Base-by-base conservation (phyloP, 2,797 vertebrate genomes). In the Melanotaenia boesemani region DNA sequence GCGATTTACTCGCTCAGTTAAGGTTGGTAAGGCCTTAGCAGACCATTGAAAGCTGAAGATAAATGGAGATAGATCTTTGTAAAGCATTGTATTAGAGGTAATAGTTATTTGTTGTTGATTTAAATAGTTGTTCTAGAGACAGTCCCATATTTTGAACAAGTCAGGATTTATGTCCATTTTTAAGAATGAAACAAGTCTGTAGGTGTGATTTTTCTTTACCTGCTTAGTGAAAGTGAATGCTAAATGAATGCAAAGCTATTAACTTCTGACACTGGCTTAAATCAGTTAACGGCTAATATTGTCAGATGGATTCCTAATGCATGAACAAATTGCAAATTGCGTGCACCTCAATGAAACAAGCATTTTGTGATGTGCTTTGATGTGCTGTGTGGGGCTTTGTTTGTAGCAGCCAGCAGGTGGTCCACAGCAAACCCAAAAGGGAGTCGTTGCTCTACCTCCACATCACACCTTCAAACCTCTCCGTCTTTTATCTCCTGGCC, bases 1-100 rank as follows among this genome's bases (percentile, higher is more conserved):
- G 77, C 84, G 52, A 93, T 93, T 93, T 90, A 89, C 88, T 91
- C 70, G 72, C 80, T 81, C 82, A 81, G 84, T 89, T 90, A 90
- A 85, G 79, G 82, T 74, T 82, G 82, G 72, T 76, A 77, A 81
- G 79, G 82, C 87, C 83, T 89, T 72, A 88, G 88, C 84, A 74
- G 78, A 74, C 73, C 78, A 77, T 37, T 76, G 74, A 76, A 92
- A 88, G 72, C 79, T 76, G 63, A 77, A 86, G 85, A 89, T 75
- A 85, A 83, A 90, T 83, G 71, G 75, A 81, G 72, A 81, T 60
- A 77, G 63, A 78, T 87, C 70, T 76, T 37, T 52, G 77, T 68
- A 37, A 76, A 71, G 69, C 39, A 67, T 74, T 77, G 80, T 63
- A 57, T 67, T 58, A 24, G 37, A 62, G 60, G 46, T 5, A 69